Percentiles rank a stretch among this genome's conserved stretches.
These are phyloP conservation scores for Ips typographus DNA, from an alignment of 1,140 invertebrate species.

Conservation along the genomic window DNA sequence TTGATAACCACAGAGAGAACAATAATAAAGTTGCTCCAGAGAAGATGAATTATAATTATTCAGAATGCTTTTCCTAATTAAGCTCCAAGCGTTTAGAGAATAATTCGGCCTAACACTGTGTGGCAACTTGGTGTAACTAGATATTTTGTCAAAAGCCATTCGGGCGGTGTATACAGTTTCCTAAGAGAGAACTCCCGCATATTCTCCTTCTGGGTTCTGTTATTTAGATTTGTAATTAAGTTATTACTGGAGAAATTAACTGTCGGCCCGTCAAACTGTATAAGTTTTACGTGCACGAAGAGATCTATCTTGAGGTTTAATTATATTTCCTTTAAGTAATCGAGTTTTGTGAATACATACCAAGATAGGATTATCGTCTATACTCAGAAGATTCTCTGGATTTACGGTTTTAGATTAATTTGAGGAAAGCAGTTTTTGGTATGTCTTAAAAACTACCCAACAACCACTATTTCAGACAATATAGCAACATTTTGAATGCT, in stretches of 20 bases:
- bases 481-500: no score
- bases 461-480: no score
- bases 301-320: no score
- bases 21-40: background rate
- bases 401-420: no score
- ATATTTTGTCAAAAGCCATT: slow-evolving; percentile 5
- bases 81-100: background rate
- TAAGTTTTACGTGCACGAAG: background rate
- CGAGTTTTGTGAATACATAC: no score
- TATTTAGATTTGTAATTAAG: slow-evolving; percentile 4
- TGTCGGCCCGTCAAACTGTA: background rate
- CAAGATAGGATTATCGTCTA: no score
- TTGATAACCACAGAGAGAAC: background rate
- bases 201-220: background rate
- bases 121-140: slow-evolving; percentile 3
- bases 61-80: background rate
- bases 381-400: no score
- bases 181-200: background rate
- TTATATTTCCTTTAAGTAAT: no score
- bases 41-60: background rate
- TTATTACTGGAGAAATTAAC: slow-evolving; percentile 2
- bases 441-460: no score
- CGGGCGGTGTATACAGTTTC: background rate
- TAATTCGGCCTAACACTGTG: background rate
- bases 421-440: no score